phyloP scores from a whole-genome alignment of 2,113 vertebrate species.

The Sphyrna mokarran region DNA sequence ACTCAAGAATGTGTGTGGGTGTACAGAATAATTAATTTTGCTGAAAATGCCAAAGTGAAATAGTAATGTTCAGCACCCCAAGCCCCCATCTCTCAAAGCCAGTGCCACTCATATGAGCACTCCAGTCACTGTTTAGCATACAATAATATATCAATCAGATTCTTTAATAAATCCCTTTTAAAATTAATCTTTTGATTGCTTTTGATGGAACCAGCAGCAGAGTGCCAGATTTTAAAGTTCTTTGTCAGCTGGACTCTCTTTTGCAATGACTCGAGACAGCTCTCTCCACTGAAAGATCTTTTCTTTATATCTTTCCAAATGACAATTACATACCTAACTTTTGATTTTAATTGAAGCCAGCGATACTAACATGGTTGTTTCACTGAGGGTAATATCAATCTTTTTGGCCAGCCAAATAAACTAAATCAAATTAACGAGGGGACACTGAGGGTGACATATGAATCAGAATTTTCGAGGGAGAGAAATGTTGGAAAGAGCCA shows the following conservation, averaged over 20 bases:
- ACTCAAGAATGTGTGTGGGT: constrained; percentile 28
- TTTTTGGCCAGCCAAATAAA: no score
- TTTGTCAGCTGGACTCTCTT: constrained; percentile 21
- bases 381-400: not conserved
- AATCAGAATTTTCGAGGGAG: not conserved
- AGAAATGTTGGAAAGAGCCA: not conserved
- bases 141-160: not conserved
- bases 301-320: not conserved
- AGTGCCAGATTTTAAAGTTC: not conserved
- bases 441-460: not conserved
- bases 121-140: not conserved
- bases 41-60: constrained; percentile 35
- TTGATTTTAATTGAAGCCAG: not conserved
- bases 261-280: not conserved
- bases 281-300: not conserved
- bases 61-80: not conserved
- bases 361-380: not conserved
- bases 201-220: not conserved
- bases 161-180: not conserved
- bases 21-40: constrained; percentile 22
- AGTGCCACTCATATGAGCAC: not conserved
- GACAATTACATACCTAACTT: not conserved
- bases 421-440: no score
- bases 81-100: not conserved
- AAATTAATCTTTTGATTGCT: constrained; percentile 11